Conservation (phyloP, 2,113 vertebrate species). For the Tympanuchus pallidicinctus region DNA sequence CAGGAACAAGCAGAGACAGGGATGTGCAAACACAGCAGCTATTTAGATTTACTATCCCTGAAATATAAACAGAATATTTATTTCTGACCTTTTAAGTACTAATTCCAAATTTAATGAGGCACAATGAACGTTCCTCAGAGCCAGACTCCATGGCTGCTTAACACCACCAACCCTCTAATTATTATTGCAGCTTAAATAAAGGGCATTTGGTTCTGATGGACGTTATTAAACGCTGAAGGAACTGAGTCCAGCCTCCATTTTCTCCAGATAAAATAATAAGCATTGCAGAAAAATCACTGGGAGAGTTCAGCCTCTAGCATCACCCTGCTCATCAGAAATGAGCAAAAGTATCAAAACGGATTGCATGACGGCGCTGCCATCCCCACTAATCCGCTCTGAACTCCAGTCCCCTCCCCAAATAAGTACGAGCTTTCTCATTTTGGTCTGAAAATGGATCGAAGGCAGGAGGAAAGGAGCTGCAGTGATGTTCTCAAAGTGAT, state of each 20-base stretch:
- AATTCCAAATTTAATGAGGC: constrained; percentile 80
- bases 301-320: constrained; percentile 53
- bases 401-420: constrained; percentile 53
- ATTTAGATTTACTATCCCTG: constrained; percentile 66
- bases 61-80: constrained; percentile 80
- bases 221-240: constrained; percentile 66
- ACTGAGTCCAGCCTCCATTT: constrained; percentile 66
- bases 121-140: constrained; percentile 75
- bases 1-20: constrained; percentile 42
- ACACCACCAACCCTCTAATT: constrained; percentile 75
- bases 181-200: constrained; percentile 72
- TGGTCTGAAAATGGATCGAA: constrained; percentile 24
- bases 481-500: constrained; percentile 22
- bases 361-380: constrained; percentile 25
- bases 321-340: constrained; percentile 30
- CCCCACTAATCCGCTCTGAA: constrained; percentile 53
- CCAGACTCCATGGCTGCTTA: constrained; percentile 69
- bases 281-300: constrained; percentile 19
- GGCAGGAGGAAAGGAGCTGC: constrained; percentile 11
- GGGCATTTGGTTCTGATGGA: constrained; percentile 59
- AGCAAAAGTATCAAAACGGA: constrained; percentile 59
- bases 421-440: constrained; percentile 53
- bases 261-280: constrained; percentile 68
- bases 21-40: constrained; percentile 55
- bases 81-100: constrained; percentile 79